These are phyloP conservation scores for Achroia grisella DNA, from an alignment of 1,140 invertebrate species.

Conservation along the genomic window DNA sequence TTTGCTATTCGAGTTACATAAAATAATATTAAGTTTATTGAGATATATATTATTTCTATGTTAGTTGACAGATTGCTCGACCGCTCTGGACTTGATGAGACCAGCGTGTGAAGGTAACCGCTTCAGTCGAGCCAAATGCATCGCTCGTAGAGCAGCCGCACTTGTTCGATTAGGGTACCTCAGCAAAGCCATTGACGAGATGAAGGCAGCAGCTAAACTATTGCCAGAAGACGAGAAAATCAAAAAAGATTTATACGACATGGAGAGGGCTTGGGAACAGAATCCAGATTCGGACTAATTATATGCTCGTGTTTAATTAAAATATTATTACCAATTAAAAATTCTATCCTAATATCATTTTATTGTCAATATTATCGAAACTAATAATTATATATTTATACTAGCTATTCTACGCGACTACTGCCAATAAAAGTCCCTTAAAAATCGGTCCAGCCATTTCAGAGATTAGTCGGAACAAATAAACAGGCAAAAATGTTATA, in stretches of 20 bases:
- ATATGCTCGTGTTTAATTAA: no score
- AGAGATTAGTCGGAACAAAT: no score
- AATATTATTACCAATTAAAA: no score
- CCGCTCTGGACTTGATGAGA: constrained; percentile 82
- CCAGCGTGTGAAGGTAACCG: constrained; percentile 83
- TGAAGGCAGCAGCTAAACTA: constrained; percentile 81
- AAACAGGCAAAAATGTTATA: no score
- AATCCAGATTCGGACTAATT: constrained; percentile 62
- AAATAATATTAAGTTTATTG: no score
- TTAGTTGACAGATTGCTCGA: constrained; percentile 69
- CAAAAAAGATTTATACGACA: constrained; percentile 62
- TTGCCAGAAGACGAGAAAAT: constrained; percentile 62
- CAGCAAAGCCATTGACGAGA: constrained; percentile 82
- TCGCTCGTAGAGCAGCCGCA: constrained; percentile 81
- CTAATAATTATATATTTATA: no score
- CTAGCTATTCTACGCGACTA: no score
- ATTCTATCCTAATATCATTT: no score
- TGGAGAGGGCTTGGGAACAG: constrained; percentile 72
- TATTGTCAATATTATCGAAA: no score
- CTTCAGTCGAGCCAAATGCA: constrained; percentile 79
- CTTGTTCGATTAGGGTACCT: constrained; percentile 81
- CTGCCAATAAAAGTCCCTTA: no score
- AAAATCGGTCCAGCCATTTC: no score
- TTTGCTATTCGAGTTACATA: no score
- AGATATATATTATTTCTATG: not conserved